phyloP scores from a whole-genome alignment of 30 jellyfish, hydroid and myxozoan genomes.

The Hydractinia symbiolongicarpus region DNA sequence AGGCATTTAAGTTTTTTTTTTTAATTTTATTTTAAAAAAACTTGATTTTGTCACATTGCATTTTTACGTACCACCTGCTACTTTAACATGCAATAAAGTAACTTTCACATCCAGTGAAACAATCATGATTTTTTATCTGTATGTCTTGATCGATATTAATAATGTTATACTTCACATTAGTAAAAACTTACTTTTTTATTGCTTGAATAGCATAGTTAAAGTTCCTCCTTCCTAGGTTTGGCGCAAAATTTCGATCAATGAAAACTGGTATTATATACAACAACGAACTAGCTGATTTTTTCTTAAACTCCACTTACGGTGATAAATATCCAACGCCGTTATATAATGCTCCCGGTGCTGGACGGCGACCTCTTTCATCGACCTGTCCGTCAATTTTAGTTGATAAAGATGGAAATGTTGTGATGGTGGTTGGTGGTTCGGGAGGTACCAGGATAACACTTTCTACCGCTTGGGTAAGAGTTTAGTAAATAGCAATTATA shows the following conservation, averaged over 20 bases:
- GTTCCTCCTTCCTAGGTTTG: constrained; percentile 52
- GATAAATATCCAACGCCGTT: constrained; percentile 54
- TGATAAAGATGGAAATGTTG: constrained; percentile 72
- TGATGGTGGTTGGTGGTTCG: constrained; percentile 93
- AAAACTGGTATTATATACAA: constrained; percentile 84
- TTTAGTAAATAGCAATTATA: background rate
- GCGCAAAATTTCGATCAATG: constrained; percentile 91
- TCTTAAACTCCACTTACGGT: constrained; percentile 36
- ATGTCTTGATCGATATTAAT: background rate
- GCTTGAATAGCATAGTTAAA: background rate
- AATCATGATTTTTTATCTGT: too few species aligned
- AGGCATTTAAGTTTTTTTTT: too few species aligned
- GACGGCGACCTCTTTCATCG: constrained; percentile 80
- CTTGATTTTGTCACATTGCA: too few species aligned
- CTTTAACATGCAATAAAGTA: too few species aligned
- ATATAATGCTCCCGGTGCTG: constrained; percentile 88
- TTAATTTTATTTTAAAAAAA: too few species aligned
- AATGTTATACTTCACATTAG: background rate
- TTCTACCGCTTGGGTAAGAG: constrained; percentile 92
- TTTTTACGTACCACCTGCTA: too few species aligned
- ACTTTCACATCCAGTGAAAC: too few species aligned
- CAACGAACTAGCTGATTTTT: constrained; percentile 94
- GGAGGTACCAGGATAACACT: constrained; percentile 94
- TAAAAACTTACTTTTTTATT: background rate
- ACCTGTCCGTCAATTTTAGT: constrained; percentile 84